Base-by-base conservation (phyloP, 2,113 vertebrate species). In the Hippocampus abdominalis region DNA sequence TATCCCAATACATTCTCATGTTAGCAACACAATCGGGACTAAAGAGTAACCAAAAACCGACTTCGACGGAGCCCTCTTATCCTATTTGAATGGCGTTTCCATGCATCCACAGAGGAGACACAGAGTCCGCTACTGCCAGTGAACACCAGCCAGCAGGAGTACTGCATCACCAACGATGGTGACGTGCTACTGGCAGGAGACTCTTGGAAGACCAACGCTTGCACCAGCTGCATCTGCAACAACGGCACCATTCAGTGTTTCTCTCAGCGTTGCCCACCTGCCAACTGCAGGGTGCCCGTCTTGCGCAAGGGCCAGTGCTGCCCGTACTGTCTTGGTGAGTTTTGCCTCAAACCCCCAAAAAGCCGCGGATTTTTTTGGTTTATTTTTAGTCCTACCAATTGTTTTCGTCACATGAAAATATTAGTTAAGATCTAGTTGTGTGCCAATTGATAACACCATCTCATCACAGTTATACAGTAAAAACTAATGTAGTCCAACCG, bases 301-400 rank as follows among this genome's bases (percentile, higher is more conserved):
- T 81, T 94, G 64, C 89, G 91, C 71, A 94, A 94, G 77, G 92
- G 92, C 75, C 93, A 94, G 82, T 94, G 93, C 85, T 94, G 93
- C 82, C 92, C 92, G n/a, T 87, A 92, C 71, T 94, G 92, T 73
- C 89, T 93, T 18, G 92, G 93, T 94, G 74, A 87, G 91, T 74
- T 54, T 27, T 69, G 7, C 64, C 15, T 64, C 13, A 64, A 23
- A 27, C 13, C 23, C 15, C 13, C 6, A 8, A 44, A 48, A 25
- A 25, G 12, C 18, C 32, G 5, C 2, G 29, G 3, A 21, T 4
- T 1, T 15, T 42, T 25, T 64, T 25, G 13, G 4, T 18, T 27
- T 1, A 8, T 27, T 40, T 40, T n/a, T 48, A 20, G 44, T 13
- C 25, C 20, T 20, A 16, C 6, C 5, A 16, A 76, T 15, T 71